These are phyloP conservation scores for Pyxicephalus adspersus DNA, from an alignment of 2,113 vertebrate species.

Conservation along the genomic window DNA sequence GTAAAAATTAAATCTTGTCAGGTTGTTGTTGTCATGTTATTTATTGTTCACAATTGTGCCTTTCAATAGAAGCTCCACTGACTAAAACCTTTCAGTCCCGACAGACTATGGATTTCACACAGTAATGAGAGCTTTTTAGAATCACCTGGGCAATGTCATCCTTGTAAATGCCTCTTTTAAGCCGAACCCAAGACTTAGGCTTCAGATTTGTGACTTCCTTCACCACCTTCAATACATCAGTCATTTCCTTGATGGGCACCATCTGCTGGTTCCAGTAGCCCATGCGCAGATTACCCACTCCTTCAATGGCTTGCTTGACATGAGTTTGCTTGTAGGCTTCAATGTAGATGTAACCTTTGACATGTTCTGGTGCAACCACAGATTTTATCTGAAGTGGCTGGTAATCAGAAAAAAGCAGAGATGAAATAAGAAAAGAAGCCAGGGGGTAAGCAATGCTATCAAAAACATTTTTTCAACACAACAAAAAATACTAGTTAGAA, in stretches of 20 bases:
- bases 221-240: constrained; percentile 93
- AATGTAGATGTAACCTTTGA: constrained; percentile 94
- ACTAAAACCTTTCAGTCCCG: too few species aligned
- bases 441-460: background rate
- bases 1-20: too few species aligned
- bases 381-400: constrained; percentile 96
- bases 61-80: too few species aligned
- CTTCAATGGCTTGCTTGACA: constrained; percentile 93
- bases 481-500: too few species aligned
- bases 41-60: too few species aligned
- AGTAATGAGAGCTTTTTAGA: too few species aligned
- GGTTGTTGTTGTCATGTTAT: too few species aligned
- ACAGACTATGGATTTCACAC: background rate
- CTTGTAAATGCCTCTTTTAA: constrained; percentile 94
- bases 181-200: constrained; percentile 94
- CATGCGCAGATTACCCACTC: constrained; percentile 91
- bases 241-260: constrained; percentile 99
- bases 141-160: constrained; percentile 93
- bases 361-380: constrained; percentile 90
- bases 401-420: background rate
- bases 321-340: constrained; percentile 97
- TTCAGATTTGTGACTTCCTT: constrained; percentile 97
- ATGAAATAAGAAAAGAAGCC: background rate
- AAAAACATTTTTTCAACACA: too few species aligned
- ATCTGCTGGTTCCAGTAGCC: constrained; percentile 99